Percentiles rank a stretch among this genome's conserved stretches.
These are phyloP conservation scores for Chitala chitala DNA, from an alignment of 2,113 vertebrate species.

Conservation along the genomic window DNA sequence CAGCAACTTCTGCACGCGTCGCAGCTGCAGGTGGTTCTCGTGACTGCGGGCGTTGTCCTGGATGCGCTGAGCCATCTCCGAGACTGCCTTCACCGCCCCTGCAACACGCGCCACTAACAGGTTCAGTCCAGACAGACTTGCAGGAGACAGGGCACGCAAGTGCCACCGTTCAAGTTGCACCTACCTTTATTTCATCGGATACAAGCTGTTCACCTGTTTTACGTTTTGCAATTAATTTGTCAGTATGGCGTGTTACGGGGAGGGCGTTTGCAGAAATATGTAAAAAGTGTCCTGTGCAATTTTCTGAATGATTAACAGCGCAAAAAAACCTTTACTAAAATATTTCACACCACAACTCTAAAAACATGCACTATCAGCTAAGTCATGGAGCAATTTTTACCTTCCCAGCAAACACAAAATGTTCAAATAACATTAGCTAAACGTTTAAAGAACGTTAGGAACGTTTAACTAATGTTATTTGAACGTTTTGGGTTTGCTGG, in stretches of 20 bases:
- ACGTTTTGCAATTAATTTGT: not conserved
- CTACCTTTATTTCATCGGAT: not conserved
- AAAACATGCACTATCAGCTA: no score
- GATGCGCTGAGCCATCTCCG: conserved; percentile 57
- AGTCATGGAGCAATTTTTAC: no score
- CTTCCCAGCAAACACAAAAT: no score
- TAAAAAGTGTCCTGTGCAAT: no score
- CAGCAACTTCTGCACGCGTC: conserved; percentile 78
- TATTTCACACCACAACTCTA: no score
- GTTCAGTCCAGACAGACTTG: not conserved
- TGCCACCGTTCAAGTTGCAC: conserved; percentile 6
- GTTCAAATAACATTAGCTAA: no score
- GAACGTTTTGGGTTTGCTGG: no score
- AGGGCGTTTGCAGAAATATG: no score
- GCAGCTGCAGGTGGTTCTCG: conserved; percentile 79
- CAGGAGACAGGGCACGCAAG: not conserved
- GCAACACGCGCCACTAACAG: conserved; percentile 22
- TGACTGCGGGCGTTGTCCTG: conserved; percentile 64
- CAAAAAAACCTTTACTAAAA: no score
- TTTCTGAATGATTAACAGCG: no score
- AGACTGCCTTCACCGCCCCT: conserved; percentile 60
- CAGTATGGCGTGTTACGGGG: not conserved
- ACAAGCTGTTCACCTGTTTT: not conserved
- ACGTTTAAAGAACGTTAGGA: no score
- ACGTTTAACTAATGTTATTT: no score